Evolutionary conservation across 2,888 invertebrate species (phyloP).

Genomic region (Dynastes tityus): DNA sequence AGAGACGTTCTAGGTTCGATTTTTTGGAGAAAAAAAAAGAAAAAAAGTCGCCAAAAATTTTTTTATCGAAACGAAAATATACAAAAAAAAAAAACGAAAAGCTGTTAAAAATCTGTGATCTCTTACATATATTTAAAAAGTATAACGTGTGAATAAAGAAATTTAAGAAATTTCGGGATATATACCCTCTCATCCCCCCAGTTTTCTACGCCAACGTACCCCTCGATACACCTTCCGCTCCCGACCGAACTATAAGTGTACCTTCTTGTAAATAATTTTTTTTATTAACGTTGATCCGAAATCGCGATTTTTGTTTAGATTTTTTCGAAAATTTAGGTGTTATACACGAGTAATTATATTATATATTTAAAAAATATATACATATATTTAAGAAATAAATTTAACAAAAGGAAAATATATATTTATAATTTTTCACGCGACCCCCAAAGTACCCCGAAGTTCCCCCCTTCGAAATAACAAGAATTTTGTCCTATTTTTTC

Average conservation of each 20-base stretch:
- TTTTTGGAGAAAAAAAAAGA: slow-evolving; percentile 23
- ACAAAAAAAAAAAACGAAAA: slow-evolving; percentile 42
- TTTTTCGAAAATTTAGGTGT: slow-evolving; percentile 49
- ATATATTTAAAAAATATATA: slow-evolving; percentile 40
- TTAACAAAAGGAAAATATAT: slow-evolving; percentile 50
- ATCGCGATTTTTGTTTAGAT: neutral
- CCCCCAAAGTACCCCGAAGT: neutral
- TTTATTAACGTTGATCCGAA: neutral
- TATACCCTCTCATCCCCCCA: neutral
- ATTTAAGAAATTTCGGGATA: slow-evolving; percentile 37
- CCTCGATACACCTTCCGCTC: no score
- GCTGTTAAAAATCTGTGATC: slow-evolving; percentile 66
- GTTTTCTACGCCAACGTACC: neutral
- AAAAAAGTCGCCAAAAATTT: slow-evolving; percentile 22
- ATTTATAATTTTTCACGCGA: slow-evolving; percentile 47
- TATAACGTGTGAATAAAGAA: slow-evolving; percentile 15
- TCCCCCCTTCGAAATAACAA: slow-evolving; percentile 21
- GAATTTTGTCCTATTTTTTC: slow-evolving; percentile 65
- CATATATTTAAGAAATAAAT: slow-evolving; percentile 45
- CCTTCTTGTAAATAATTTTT: slow-evolving; percentile 35
- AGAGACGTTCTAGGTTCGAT: slow-evolving; percentile 35
- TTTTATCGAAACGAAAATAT: slow-evolving; percentile 20
- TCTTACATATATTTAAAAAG: slow-evolving; percentile 57
- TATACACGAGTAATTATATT: slow-evolving; percentile 20
- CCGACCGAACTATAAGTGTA: no score